Conservation (phyloP, 1,140 invertebrate species). For the Thrips palmi region DNA sequence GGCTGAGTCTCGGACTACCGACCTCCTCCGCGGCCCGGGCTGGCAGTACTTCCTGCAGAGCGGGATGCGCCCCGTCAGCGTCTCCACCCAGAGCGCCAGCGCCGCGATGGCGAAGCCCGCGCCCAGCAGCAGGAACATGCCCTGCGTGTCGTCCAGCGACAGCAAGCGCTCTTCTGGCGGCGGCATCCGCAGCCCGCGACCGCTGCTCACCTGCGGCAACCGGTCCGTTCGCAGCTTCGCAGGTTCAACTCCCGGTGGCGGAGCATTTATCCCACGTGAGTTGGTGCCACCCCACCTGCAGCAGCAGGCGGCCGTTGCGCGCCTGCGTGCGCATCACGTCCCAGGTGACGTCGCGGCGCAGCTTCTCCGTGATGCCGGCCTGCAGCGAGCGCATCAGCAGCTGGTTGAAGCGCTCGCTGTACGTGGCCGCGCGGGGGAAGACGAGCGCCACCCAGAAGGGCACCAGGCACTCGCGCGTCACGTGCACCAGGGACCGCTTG, state of each 20-base stretch:
- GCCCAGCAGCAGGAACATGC: constrained; percentile 53
- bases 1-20: too few species aligned
- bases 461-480: constrained; percentile 48
- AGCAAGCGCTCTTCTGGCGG: constrained; percentile 42
- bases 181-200: too few species aligned
- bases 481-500: constrained; percentile 41
- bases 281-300: too few species aligned
- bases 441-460: constrained; percentile 40
- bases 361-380: constrained; percentile 40
- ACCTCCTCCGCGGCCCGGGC: too few species aligned
- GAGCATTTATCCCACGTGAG: too few species aligned
- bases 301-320: too few species aligned
- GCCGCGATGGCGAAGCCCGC: constrained; percentile 39
- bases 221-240: too few species aligned
- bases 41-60: too few species aligned
- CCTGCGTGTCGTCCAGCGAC: constrained; percentile 52
- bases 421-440: constrained; percentile 38
- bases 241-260: too few species aligned
- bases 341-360: constrained; percentile 45
- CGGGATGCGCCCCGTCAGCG: too few species aligned
- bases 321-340: constrained; percentile 31
- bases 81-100: constrained; percentile 15
- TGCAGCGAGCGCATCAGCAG: constrained; percentile 38
- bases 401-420: constrained; percentile 32
- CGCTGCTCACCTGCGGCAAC: too few species aligned